These are phyloP conservation scores for Drosophila simulans DNA, from an alignment of 1,140 invertebrate genomes.

Conservation along the genomic window DNA sequence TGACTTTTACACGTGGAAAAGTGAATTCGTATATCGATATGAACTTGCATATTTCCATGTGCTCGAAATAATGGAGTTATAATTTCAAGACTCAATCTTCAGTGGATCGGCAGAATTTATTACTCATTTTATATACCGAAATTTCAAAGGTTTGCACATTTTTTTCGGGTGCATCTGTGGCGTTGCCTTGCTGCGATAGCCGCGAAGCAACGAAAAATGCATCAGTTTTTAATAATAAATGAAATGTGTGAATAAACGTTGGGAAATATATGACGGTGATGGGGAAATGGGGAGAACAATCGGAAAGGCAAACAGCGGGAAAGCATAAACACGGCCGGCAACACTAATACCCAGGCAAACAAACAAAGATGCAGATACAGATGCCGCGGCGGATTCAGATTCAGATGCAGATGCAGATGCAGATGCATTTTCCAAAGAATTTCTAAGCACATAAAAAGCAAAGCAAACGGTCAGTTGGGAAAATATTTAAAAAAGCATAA, in stretches of 20 bases:
- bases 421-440: constrained; percentile 77
- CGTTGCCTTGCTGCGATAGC: constrained; percentile 48
- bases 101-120: too few relatives aligned
- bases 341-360: constrained; percentile 73
- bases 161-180: constrained; percentile 39
- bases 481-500: constrained; percentile 83
- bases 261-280: background rate
- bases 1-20: constrained; percentile 55
- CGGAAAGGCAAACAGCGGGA: constrained; percentile 79
- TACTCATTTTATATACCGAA: too few relatives aligned
- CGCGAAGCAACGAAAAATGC: constrained; percentile 39
- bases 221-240: constrained; percentile 78
- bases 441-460: constrained; percentile 75
- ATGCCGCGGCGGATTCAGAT: constrained; percentile 31
- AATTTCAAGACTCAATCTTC: too few relatives aligned
- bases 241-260: constrained; percentile 76
- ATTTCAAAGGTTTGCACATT: background rate
- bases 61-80: too few relatives aligned
- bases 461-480: constrained; percentile 70
- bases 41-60: background rate
- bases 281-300: constrained; percentile 48
- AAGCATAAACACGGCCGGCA: constrained; percentile 74
- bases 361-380: constrained; percentile 66
- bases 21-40: background rate
- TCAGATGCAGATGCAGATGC: constrained; percentile 37